Conservation (phyloP, 2,113 vertebrate genomes). For the Grallaria varia region DNA sequence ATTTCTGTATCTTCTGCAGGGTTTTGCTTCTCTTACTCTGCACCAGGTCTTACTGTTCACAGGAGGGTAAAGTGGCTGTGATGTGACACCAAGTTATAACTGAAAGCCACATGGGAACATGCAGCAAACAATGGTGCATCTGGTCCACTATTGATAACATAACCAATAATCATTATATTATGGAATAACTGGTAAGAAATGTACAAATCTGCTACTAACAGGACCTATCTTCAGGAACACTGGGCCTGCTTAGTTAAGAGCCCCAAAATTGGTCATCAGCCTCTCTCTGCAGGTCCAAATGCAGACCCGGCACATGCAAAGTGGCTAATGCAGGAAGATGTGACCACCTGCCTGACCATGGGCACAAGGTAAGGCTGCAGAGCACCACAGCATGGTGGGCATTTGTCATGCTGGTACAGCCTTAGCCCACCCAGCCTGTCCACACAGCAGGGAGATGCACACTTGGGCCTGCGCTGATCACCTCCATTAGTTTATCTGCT, state of each 20-base stretch:
- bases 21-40: background rate
- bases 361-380: background rate
- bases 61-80: background rate
- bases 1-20: constrained; percentile 6
- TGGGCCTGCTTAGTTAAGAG: background rate
- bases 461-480: background rate
- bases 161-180: background rate
- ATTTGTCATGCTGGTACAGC: background rate
- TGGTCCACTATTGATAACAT: background rate
- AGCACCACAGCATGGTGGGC: background rate
- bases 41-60: background rate
- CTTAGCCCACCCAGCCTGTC: background rate
- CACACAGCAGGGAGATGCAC: accelerated
- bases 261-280: background rate
- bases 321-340: background rate
- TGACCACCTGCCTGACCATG: background rate
- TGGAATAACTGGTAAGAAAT: background rate
- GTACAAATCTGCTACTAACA: background rate
- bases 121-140: background rate
- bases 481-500: background rate
- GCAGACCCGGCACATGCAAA: background rate
- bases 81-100: background rate
- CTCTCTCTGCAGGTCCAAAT: background rate
- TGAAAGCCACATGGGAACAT: background rate
- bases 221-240: background rate